Evolutionary conservation across 2,113 vertebrate genomes (phyloP), one percentile per base, ranked within the genome.

Genomic region (Tupaia tana): DNA sequence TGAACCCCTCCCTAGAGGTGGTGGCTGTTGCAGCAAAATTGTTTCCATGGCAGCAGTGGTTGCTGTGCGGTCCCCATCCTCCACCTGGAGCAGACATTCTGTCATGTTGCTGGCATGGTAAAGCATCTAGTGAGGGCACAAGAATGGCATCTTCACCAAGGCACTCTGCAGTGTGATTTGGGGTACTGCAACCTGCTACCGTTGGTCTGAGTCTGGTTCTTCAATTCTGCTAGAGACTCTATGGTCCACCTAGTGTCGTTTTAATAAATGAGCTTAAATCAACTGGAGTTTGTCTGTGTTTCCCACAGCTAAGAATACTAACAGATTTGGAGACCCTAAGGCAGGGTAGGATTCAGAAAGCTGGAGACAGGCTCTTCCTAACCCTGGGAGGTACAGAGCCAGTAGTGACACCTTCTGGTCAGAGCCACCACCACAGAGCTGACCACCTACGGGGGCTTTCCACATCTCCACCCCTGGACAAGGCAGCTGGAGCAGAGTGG

Each of bases 261-360:
- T 83, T 83, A 75, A 64, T 79, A 54, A 95, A 16, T 18, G 27
- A 90, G 27, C 34, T 74, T 61, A 83, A 91, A 58, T 80, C 66
- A 29, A 18, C 25, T 91, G 15, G 64, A 11, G 13, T 83, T 61
- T 77, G 19, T 52, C 31, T 43, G 29, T 66, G 10, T 75, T 89
- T 70, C 73, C 64, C 61, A 83, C 43, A 27, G 6, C 63, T 90
- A 79, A 79, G 84, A 86, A 78, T 69, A 73, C 70, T 86, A 25
- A 43, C 34, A 75, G 34, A 80, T 52, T 78, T 19, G 64, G 29
- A 27, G 19, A 84, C 16, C 11, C 71, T 52, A 66, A n/a, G 9
- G 1, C 29, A 12, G 4, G 7, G 16, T 43, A 11, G 77, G 27
- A 27, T 77, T 58, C 58, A 2, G 58, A 88, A 81, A 90, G 59